A percentile compares a stretch with the other conserved stretches of the same genome.
Conservation (phyloP, 2,113 vertebrate species). For the Atrichornis clamosus region DNA sequence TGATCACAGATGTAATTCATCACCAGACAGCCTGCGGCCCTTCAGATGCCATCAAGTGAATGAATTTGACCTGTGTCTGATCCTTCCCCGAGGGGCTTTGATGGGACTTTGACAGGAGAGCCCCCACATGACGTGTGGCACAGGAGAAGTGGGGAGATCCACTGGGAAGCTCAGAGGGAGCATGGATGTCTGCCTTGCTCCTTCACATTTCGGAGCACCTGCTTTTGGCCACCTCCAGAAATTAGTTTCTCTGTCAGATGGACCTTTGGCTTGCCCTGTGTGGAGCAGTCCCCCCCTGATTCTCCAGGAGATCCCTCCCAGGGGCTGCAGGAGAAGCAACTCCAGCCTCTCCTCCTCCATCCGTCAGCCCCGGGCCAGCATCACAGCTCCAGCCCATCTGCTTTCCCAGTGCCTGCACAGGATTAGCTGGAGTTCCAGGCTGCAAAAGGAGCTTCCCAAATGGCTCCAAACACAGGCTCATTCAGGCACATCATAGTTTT, state of each 20-base stretch:
- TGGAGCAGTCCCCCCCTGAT: not conserved
- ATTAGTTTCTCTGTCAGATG: rapidly evolving
- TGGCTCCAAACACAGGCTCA: not conserved
- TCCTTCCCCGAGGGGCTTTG: not conserved
- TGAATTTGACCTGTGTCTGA: not conserved
- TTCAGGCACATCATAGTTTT: not conserved
- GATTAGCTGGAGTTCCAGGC: not conserved
- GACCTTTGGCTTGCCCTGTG: not conserved
- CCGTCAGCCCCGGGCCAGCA: not conserved
- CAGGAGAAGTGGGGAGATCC: not conserved
- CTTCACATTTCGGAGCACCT: not conserved
- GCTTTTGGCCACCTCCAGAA: not conserved
- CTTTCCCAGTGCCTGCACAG: not conserved
- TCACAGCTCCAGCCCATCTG: not conserved
- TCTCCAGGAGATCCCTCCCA: not conserved
- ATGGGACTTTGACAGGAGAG: not conserved
- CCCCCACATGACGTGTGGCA: not conserved
- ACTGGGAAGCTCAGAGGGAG: not conserved
- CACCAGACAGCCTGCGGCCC: not conserved
- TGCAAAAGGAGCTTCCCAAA: constrained; percentile 1
- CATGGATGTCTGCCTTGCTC: not conserved
- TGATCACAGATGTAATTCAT: not conserved
- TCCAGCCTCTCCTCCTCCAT: not conserved
- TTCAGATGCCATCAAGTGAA: not conserved
- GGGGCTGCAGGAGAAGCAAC: not conserved